Evolutionary conservation across 2,113 vertebrate species (phyloP).

Genomic region (Ameiurus melas): DNA sequence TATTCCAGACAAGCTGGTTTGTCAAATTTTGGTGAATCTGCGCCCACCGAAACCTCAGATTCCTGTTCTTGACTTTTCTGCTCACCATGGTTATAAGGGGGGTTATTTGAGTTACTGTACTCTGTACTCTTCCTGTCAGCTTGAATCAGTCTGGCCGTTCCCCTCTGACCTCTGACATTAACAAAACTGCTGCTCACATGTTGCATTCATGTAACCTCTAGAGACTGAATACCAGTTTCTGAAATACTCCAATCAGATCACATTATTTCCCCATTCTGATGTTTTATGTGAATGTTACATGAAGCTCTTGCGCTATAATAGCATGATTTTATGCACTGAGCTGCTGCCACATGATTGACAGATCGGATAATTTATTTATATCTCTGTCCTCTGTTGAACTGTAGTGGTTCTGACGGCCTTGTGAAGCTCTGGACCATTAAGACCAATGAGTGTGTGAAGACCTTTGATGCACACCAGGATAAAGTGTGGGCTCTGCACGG

Average conservation of each 20-base stretch:
- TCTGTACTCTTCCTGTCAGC: neutral
- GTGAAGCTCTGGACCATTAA: slow-evolving; percentile 98
- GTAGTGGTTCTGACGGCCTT: slow-evolving; percentile 89
- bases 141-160: neutral
- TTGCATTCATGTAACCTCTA: neutral
- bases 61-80: neutral
- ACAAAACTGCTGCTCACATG: neutral
- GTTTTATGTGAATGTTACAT: no score
- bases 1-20: neutral
- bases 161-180: neutral
- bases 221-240: neutral
- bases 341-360: no score
- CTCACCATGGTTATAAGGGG: neutral
- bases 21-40: neutral
- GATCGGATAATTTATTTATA: no score
- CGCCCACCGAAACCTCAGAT: neutral
- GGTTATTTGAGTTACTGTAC: neutral
- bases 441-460: slow-evolving; percentile 91
- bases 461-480: slow-evolving; percentile 87
- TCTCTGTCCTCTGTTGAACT: neutral
- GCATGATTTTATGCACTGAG: neutral
- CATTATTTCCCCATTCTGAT: no score
- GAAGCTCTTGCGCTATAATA: neutral
- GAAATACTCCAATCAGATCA: neutral
- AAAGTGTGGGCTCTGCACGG: slow-evolving; percentile 94